Base-by-base conservation (phyloP, 2,113 vertebrate genomes). In the Siniperca knerii region DNA sequence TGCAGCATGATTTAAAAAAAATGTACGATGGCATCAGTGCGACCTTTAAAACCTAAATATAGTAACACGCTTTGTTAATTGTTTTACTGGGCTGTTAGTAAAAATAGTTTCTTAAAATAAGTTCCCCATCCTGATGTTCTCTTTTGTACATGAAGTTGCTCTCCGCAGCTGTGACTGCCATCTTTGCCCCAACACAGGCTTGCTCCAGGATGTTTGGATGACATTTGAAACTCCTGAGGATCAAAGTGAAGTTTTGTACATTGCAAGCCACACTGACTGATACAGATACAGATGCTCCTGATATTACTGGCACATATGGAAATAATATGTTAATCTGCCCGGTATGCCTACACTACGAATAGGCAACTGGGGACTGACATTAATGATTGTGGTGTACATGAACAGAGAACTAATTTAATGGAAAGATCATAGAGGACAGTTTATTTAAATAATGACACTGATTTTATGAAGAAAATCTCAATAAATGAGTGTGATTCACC, bases 51-150 rank as follows among this genome's bases (percentile, higher is more conserved):
- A 60, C 2, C 86, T 81, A 90, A 93, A 90, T 77, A 90, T 93
- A 94, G 93, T 16, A 69, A 82, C 57, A 79, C 0, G 70, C 89
- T 92, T 92, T 92, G 88, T 92, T 81, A 81, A 92, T 91, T 91
- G 92, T 94, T 92, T 90, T 77, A 65, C 55, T 21, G 60, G 48
- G 72, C 71, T 65, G 79, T 42, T 52, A 52, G 42, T 65, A 81
- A 82, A 94, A 91, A 89, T 77, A 77, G 40, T 79, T 74, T 85
- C 91, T 80, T 81, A 92, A 91, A 92, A 93, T 91, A 90, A 88
- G 37, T 54, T 67, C 82, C 60, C 75, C 48, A 44, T 67, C 50
- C 61, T 65, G 66, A 70, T 57, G 79, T 83, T 90, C 54, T 84
- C 60, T 82, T 68, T 75, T 33, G 74, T 65, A 21, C 46, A 57